A percentile compares a stretch with the other conserved stretches of the same genome.
Evolutionary conservation across 2,888 invertebrate genomes (phyloP).

Genomic region (Nebria salina): DNA sequence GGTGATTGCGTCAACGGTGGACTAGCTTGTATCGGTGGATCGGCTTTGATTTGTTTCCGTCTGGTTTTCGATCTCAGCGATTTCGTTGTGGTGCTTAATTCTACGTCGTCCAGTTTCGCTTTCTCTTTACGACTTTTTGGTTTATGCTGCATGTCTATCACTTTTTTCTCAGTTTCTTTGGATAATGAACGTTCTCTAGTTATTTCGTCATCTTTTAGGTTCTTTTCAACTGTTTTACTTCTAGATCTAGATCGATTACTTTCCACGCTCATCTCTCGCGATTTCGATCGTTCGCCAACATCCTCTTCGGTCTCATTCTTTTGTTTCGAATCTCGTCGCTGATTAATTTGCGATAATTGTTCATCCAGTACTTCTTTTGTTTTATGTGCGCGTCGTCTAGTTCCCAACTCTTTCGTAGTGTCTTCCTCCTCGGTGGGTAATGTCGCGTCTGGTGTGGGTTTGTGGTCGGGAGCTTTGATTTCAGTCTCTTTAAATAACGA

Average conservation of each 20-base stretch:
- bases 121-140: background rate
- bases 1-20: background rate
- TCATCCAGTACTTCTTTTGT: background rate
- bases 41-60: background rate
- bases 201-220: background rate
- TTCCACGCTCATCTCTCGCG: background rate
- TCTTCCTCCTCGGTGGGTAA: background rate
- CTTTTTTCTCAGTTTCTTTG: background rate
- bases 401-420: background rate
- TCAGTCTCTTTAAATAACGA: conserved; percentile 20
- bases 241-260: background rate
- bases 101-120: background rate
- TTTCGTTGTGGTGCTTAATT: background rate
- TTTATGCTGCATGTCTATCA: background rate
- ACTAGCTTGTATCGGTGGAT: background rate
- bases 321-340: background rate
- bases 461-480: background rate
- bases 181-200: background rate
- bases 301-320: background rate
- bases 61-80: background rate
- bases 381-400: background rate
- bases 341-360: too few relatives aligned
- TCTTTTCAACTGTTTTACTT: background rate
- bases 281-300: background rate
- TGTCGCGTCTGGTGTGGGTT: background rate